phyloP scores from a whole-genome alignment of 2,797 vertebrate genomes.

The Arremon brunneinucha region DNA sequence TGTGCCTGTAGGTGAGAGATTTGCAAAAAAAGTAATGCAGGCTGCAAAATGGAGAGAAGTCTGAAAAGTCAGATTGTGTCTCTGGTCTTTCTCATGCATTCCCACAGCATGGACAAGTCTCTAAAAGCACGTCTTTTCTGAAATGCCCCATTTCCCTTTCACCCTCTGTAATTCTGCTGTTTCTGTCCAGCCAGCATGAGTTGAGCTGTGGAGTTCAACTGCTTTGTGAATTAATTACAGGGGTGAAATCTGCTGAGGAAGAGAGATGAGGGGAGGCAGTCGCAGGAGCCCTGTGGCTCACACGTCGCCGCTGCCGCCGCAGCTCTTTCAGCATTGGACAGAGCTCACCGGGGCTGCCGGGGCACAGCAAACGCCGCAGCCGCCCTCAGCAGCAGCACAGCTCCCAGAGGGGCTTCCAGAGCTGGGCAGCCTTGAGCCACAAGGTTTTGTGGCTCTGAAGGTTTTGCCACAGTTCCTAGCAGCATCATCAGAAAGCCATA shows the following conservation, averaged over 20 bases:
- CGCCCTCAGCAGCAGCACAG: neutral
- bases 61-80: neutral
- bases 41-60: neutral
- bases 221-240: neutral
- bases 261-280: neutral
- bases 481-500: fast-evolving
- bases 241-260: neutral
- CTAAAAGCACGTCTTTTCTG: neutral
- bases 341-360: neutral
- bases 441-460: fast-evolving
- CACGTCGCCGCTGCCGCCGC: fast-evolving
- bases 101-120: neutral
- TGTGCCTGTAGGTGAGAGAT: neutral
- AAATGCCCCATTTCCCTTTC: neutral
- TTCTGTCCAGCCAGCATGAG: neutral
- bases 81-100: neutral
- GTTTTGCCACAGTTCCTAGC: neutral
- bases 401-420: neutral
- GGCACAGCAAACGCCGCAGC: neutral
- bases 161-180: neutral
- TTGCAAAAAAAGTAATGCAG: neutral
- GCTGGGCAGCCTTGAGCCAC: neutral
- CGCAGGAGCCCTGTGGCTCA: neutral
- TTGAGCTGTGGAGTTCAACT: neutral
- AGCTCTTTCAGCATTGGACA: neutral